Percentiles rank a stretch among this genome's conserved stretches.
Evolutionary conservation across 2,797 vertebrate genomes (phyloP).

Genomic region (Spinus olivaceus): DNA sequence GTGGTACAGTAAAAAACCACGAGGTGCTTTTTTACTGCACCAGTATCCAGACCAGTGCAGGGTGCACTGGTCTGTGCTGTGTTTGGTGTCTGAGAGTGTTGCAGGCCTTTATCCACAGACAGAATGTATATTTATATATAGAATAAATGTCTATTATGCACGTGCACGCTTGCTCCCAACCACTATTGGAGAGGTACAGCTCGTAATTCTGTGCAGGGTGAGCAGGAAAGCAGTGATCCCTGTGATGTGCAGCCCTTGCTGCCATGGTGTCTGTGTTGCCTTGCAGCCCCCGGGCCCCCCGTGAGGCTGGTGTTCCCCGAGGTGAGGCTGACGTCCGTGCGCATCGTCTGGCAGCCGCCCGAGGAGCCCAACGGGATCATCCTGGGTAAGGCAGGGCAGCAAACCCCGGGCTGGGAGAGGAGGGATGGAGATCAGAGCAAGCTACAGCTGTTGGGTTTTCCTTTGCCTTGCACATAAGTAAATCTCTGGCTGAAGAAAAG

Average conservation of each 20-base stretch:
- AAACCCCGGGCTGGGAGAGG: background rate
- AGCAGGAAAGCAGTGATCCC: background rate
- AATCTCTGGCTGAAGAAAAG: background rate
- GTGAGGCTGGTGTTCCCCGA: conserved; percentile 93
- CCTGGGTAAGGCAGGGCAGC: conserved; percentile 79
- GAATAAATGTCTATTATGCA: background rate
- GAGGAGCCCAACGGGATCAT: conserved; percentile 90
- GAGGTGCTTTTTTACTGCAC: too few species aligned
- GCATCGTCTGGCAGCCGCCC: conserved; percentile 92
- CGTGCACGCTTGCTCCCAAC: accelerated
- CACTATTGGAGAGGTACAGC: accelerated
- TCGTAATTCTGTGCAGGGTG: accelerated
- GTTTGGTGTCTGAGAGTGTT: background rate
- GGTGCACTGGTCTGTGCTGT: background rate
- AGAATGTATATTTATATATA: background rate
- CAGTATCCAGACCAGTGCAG: too few species aligned
- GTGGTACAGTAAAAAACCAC: background rate
- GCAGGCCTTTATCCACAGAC: background rate
- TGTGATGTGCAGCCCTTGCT: accelerated
- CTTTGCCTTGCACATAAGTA: background rate
- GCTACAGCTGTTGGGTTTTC: background rate
- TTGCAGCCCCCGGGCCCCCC: conserved; percentile 87
- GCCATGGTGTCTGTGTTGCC: background rate
- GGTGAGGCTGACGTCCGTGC: conserved; percentile 86
- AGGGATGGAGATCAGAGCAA: background rate